phyloP scores from a whole-genome alignment of 2,888 invertebrate species.

The Epinotia demarniana region DNA sequence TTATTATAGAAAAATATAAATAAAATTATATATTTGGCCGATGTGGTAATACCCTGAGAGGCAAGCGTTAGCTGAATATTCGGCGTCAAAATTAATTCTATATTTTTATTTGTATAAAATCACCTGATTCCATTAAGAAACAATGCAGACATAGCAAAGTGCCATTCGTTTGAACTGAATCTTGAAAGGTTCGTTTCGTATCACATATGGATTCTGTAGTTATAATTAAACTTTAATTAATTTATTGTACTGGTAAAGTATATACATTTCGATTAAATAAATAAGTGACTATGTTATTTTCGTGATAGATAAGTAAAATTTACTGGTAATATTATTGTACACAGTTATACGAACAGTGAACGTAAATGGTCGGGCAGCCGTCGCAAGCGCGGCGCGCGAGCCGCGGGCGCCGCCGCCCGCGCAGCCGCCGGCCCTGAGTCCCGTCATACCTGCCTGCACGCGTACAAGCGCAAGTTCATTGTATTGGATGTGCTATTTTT shows the following conservation, averaged over 20 bases:
- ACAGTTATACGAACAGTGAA: constrained; percentile 57
- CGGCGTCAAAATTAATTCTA: constrained; percentile 80
- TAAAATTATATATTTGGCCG: constrained; percentile 83
- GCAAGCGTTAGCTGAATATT: constrained; percentile 84
- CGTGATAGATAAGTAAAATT: constrained; percentile 79
- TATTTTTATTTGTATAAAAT: constrained; percentile 62
- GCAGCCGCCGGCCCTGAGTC: not conserved
- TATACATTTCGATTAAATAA: constrained; percentile 76
- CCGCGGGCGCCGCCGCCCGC: not conserved
- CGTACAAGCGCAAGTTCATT: not conserved
- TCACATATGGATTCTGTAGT: constrained; percentile 61
- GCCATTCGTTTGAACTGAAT: constrained; percentile 80
- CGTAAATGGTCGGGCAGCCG: constrained; percentile 23
- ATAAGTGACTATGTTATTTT: constrained; percentile 80
- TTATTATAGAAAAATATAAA: constrained; percentile 83
- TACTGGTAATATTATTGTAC: constrained; percentile 72
- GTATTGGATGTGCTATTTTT: too few relatives aligned
- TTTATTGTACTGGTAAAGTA: constrained; percentile 64
- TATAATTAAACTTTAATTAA: constrained; percentile 59
- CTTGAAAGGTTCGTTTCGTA: constrained; percentile 64
- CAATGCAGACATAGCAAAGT: constrained; percentile 80
- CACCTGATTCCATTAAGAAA: constrained; percentile 68
- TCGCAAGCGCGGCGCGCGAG: not conserved
- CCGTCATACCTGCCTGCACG: not conserved
- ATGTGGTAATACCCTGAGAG: constrained; percentile 91